A percentile compares a stretch with the other conserved stretches of the same genome.
phyloP scores from a whole-genome alignment of 92 coral and sea anemone genomes.

The Virgularia gustaviana region DNA sequence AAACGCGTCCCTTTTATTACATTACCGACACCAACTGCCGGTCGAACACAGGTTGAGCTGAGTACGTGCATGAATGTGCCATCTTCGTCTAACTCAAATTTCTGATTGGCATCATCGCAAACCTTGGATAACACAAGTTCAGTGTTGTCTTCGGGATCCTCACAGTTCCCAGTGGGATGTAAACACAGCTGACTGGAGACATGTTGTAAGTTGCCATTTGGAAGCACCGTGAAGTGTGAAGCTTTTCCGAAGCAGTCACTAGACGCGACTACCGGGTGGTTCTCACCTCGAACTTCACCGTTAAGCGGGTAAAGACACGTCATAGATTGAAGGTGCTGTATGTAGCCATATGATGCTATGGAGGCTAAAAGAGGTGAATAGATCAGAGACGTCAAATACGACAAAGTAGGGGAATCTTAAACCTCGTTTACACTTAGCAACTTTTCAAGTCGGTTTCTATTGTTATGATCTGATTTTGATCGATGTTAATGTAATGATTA shows the following conservation, averaged over 20 bases:
- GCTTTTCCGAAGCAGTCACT: background rate
- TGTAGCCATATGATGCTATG: background rate
- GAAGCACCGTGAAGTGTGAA: background rate
- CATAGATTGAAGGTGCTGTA: constrained; percentile 9
- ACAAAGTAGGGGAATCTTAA: no score
- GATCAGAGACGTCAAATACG: no score
- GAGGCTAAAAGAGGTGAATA: background rate
- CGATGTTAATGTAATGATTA: no score
- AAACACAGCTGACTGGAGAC: constrained; percentile 5
- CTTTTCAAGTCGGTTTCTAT: no score
- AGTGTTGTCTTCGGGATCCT: constrained; percentile 11
- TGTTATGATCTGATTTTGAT: no score
- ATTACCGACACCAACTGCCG: background rate
- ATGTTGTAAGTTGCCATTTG: constrained; percentile 6
- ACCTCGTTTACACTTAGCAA: no score
- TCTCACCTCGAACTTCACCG: background rate
- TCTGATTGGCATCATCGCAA: background rate
- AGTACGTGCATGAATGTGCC: background rate
- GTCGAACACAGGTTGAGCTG: constrained; percentile 11
- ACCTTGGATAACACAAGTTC: constrained; percentile 10
- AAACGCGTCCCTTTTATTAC: background rate
- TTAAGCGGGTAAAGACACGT: constrained; percentile 14
- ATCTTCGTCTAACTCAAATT: background rate
- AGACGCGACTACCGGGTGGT: constrained; percentile 8
- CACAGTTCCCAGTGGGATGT: constrained; percentile 17